These are phyloP conservation scores for Hippoglossus stenolepis DNA, from an alignment of 2,113 vertebrate genomes.

Conservation along the genomic window DNA sequence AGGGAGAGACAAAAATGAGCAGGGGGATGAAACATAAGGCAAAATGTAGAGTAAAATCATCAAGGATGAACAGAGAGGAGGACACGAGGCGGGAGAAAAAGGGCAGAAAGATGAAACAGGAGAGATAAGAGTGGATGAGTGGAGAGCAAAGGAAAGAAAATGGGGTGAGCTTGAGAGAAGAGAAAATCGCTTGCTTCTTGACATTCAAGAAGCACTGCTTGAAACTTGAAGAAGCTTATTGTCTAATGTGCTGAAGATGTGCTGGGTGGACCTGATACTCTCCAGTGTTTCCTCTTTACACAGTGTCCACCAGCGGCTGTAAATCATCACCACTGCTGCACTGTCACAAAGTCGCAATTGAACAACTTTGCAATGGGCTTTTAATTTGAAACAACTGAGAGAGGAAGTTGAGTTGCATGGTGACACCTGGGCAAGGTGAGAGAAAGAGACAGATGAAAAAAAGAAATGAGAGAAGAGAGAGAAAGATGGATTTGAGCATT, in stretches of 20 bases:
- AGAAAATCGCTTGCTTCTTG: constrained; percentile 33
- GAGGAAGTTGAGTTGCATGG: neutral
- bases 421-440: neutral
- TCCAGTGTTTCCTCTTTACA: neutral
- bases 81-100: constrained; percentile 29
- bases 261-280: constrained; percentile 27
- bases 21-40: constrained; percentile 15
- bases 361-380: neutral
- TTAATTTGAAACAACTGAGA: neutral
- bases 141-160: constrained; percentile 24
- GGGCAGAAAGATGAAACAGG: constrained; percentile 34
- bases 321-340: neutral
- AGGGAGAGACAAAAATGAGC: constrained; percentile 5
- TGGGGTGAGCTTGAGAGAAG: constrained; percentile 12
- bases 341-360: neutral
- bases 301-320: neutral
- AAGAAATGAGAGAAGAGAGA: neutral
- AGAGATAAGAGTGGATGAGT: constrained; percentile 29
- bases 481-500: neutral
- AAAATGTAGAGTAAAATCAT: constrained; percentile 24
- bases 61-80: constrained; percentile 35
- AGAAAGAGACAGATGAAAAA: neutral
- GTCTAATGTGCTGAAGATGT: constrained; percentile 42
- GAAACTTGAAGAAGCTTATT: constrained; percentile 49
- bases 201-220: constrained; percentile 57